Evolutionary conservation across 2,888 invertebrate genomes (phyloP), one percentile per base, ranked within the genome.

Genomic region (Cheiracanthium punctorium): DNA sequence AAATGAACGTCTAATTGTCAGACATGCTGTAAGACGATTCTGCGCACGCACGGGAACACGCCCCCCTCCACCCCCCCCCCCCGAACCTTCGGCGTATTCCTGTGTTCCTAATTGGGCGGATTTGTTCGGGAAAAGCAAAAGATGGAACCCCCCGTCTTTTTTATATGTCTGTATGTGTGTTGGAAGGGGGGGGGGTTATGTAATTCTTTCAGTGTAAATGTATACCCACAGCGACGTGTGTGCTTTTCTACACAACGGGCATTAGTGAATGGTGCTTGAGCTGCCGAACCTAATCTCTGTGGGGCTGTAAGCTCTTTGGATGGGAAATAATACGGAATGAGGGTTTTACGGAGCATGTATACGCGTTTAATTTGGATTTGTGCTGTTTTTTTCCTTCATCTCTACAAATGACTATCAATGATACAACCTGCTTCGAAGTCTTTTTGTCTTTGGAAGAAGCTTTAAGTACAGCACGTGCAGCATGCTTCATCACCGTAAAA

Each of bases 31-130:
- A 82, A 82, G 37, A 17, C 7, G 82, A 84, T 28, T 67, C 82
- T 72, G 72, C 82, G 82, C 82, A 77, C 71, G 82, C 77, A 65
- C 82, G 76, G 71, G 76, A 43, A 30, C 72, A 20, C 71, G 8
- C 43, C 67, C 29, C 33, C 33, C 67, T 58, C 58, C 0, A 10
- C 37, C 43, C 67, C 29, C 33, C 33, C 67, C 24, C 58, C 0
- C 14, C 37, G 37, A 37, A n/a, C n/a, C n/a, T n/a, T n/a, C n/a
- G 7, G 52, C 20, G 82, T 41, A 77, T 73, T 84, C 67, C 77
- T 30, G 12, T 58, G 65, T 48, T 48, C 77, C 77, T 84, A 84
- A 84, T 84, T 84, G 82, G 82, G 77, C 77, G 72, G 71, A 77
- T 84, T 72, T 58, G 58, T 58, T 67, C 48, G 64, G 52, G 10